phyloP scores from a whole-genome alignment of 2,113 vertebrate species.

The Puntigrus tetrazona region DNA sequence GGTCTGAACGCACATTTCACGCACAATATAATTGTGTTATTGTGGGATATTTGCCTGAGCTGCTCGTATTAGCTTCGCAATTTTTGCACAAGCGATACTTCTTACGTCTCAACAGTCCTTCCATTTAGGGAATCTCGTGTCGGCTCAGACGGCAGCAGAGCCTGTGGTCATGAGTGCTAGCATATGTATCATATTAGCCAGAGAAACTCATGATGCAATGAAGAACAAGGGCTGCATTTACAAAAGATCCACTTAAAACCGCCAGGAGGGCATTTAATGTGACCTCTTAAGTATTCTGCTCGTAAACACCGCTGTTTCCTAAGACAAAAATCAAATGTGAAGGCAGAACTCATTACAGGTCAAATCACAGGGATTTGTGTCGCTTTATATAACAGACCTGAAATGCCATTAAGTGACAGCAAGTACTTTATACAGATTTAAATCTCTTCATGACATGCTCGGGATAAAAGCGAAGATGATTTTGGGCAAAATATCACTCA shows the following conservation, averaged over 20 bases:
- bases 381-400: neutral
- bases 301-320: neutral
- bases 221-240: constrained; percentile 44
- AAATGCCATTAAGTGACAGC: neutral
- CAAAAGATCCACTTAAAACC: constrained; percentile 22
- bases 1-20: neutral
- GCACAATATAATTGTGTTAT: neutral
- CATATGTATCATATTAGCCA: constrained; percentile 65
- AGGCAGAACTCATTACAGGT: neutral
- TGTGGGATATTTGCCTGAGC: neutral
- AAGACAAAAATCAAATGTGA: neutral
- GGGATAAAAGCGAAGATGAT: neutral
- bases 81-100: constrained; percentile 23
- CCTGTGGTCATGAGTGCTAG: constrained; percentile 66
- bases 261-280: constrained; percentile 20
- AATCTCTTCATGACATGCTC: neutral
- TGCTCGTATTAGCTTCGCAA: neutral
- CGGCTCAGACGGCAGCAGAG: constrained; percentile 25
- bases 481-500: neutral
- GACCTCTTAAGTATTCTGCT: neutral
- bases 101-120: constrained; percentile 56
- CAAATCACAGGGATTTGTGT: neutral
- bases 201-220: constrained; percentile 61
- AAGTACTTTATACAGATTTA: neutral
- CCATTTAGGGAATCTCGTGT: constrained; percentile 62